Percentiles rank a stretch among this genome's conserved stretches.
Conservation (phyloP, 2,797 vertebrate genomes). For the Muscicapa striata region DNA sequence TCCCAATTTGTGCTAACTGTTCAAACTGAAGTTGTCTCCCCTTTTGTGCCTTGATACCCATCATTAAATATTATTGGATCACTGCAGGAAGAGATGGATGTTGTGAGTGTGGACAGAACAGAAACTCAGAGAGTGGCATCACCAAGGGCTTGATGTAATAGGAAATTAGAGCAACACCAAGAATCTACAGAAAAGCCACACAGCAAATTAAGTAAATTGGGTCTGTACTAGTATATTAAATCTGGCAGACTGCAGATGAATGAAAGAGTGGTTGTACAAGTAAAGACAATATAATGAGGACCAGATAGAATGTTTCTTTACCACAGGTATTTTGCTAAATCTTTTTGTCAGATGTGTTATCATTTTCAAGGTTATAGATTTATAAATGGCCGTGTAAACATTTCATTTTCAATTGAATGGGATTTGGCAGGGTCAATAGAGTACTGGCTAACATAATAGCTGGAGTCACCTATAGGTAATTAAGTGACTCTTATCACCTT, state of each 20-base stretch:
- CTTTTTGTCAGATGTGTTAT: background rate
- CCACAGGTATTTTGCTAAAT: background rate
- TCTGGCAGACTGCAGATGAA: background rate
- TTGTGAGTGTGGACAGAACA: slow-evolving; percentile 1
- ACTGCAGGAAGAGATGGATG: slow-evolving; percentile 11
- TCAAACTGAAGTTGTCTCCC: slow-evolving; percentile 23
- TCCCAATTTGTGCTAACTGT: slow-evolving; percentile 43
- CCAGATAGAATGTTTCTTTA: background rate
- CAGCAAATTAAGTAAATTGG: background rate
- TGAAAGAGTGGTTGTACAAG: background rate
- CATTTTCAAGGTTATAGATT: background rate
- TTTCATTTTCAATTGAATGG: background rate
- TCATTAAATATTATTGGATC: slow-evolving; percentile 58
- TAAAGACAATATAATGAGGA: background rate
- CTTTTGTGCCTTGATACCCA: slow-evolving; percentile 40
- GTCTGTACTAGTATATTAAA: background rate
- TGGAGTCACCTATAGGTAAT: slow-evolving; percentile 26
- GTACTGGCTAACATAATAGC: background rate
- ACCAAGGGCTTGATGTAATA: slow-evolving; percentile 3
- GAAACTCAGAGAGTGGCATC: background rate
- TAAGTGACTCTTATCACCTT: background rate
- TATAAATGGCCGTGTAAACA: slow-evolving; percentile 14
- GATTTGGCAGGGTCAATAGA: slow-evolving; percentile 20
- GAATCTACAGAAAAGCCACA: background rate
- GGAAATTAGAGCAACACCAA: background rate